Conservation (phyloP, 2,797 vertebrate genomes). For the Anas bernieri region DNA sequence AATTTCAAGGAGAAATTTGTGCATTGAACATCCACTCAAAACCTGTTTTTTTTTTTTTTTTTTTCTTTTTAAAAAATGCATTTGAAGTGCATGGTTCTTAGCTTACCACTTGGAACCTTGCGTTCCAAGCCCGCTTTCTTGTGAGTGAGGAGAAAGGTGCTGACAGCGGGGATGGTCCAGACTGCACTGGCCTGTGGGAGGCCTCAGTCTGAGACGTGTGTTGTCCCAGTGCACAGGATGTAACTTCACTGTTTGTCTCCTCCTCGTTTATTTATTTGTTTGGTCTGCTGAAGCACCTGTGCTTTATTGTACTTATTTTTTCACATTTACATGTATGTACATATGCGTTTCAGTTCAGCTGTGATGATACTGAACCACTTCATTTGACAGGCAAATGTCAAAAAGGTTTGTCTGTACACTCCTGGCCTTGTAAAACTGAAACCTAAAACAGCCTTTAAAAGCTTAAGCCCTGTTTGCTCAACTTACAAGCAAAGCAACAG, state of each 20-base stretch:
- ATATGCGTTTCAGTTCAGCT: neutral
- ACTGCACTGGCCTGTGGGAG: fast-evolving
- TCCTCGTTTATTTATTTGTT: neutral
- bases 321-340: neutral
- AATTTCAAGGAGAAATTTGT: neutral
- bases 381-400: neutral
- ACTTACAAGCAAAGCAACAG: neutral
- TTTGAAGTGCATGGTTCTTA: neutral
- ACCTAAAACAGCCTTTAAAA: neutral
- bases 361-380: neutral
- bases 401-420: neutral
- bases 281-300: neutral
- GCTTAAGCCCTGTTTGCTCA: neutral
- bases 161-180: neutral
- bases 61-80: neutral
- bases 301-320: neutral
- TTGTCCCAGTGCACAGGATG: neutral
- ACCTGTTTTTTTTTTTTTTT: neutral
- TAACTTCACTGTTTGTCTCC: neutral
- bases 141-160: neutral
- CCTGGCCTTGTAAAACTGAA: neutral
- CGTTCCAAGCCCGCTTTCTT: neutral
- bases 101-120: neutral
- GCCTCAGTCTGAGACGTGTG: fast-evolving
- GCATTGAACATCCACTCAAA: neutral